These are phyloP conservation scores for Karalla daura DNA, from an alignment of 2,797 vertebrate species.

Conservation along the genomic window DNA sequence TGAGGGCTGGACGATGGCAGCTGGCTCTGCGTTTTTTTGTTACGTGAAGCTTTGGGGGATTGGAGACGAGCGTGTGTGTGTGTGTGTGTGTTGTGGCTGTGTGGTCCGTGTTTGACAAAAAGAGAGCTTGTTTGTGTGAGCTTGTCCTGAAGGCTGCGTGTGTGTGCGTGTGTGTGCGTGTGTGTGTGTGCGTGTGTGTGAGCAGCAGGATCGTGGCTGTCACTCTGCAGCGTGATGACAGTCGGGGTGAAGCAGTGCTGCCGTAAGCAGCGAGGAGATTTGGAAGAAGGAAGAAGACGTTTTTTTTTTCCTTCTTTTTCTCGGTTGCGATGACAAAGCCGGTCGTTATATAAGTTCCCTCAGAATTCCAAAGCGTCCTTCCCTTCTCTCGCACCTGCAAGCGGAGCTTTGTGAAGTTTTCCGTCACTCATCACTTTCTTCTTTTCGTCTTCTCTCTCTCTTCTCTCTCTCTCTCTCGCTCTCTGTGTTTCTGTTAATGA, in stretches of 20 bases:
- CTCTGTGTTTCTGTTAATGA: conserved; percentile 10
- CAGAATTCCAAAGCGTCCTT: conserved; percentile 42
- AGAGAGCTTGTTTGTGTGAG: conserved; percentile 23
- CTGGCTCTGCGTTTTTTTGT: conserved; percentile 53
- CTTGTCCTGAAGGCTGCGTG: conserved; percentile 14
- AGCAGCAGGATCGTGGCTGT: conserved; percentile 51
- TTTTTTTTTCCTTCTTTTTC: conserved; percentile 58
- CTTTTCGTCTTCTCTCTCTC: conserved; percentile 4
- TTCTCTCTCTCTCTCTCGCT: conserved; percentile 18
- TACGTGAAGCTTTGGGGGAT: conserved; percentile 60
- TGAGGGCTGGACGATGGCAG: conserved; percentile 55
- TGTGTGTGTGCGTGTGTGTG: conserved; percentile 21
- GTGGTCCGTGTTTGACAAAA: conserved; percentile 42
- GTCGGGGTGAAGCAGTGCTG: conserved; percentile 51
- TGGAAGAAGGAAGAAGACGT: conserved; percentile 48
- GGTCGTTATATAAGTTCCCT: conserved; percentile 60
- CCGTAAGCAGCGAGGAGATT: conserved; percentile 68
- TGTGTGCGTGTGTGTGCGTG: neutral
- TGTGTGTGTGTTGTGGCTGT: conserved; percentile 12
- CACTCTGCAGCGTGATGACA: conserved; percentile 41
- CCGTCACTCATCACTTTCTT: conserved; percentile 24
- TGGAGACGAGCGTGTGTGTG: conserved; percentile 40
- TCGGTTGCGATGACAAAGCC: conserved; percentile 64
- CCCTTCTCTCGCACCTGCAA: conserved; percentile 43
- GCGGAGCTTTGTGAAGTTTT: conserved; percentile 31